These are phyloP conservation scores for Chromoteleia sp. DNA, from an alignment of 2,888 invertebrate genomes.

Conservation along the genomic window DNA sequence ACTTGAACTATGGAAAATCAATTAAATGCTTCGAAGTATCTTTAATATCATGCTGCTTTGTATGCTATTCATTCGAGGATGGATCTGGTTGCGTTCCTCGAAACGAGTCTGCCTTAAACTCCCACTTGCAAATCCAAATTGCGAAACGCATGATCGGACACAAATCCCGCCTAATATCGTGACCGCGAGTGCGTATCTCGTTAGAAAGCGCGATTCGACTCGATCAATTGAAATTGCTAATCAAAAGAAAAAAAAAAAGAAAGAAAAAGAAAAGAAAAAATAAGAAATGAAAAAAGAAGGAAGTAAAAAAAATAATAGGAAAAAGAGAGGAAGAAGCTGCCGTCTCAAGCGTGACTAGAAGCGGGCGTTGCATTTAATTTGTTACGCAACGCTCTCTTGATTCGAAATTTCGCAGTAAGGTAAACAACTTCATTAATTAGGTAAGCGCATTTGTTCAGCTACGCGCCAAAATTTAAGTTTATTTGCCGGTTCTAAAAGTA, in stretches of 20 bases:
- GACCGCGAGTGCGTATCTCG: slow-evolving; percentile 25
- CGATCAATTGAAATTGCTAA: slow-evolving; percentile 6
- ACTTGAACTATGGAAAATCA: slow-evolving; percentile 1
- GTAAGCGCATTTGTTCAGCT: background rate
- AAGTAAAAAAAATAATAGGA: slow-evolving; percentile 5
- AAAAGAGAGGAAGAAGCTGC: slow-evolving; percentile 8
- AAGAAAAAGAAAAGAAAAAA: background rate
- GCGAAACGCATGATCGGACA: slow-evolving; percentile 52
- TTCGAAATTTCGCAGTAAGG: slow-evolving; percentile 29
- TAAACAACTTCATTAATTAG: slow-evolving; percentile 35
- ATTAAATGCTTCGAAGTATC: background rate
- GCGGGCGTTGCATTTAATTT: slow-evolving; percentile 37
- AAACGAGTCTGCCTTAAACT: slow-evolving; percentile 38
- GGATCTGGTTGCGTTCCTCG: slow-evolving; percentile 35
- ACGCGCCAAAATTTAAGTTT: background rate
- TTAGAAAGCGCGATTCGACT: slow-evolving; percentile 34
- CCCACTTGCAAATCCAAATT: slow-evolving; percentile 61
- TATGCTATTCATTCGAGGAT: slow-evolving; percentile 28
- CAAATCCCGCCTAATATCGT: slow-evolving; percentile 19
- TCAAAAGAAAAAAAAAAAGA: background rate
- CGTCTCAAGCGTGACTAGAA: slow-evolving; percentile 24
- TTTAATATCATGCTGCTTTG: slow-evolving; percentile 10
- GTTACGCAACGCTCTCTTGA: slow-evolving; percentile 29
- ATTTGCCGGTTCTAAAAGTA: no score
- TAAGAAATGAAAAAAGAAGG: background rate